Evolutionary conservation across 2,888 invertebrate genomes (phyloP).

Genomic region (Drosophila atroscutellata): DNA sequence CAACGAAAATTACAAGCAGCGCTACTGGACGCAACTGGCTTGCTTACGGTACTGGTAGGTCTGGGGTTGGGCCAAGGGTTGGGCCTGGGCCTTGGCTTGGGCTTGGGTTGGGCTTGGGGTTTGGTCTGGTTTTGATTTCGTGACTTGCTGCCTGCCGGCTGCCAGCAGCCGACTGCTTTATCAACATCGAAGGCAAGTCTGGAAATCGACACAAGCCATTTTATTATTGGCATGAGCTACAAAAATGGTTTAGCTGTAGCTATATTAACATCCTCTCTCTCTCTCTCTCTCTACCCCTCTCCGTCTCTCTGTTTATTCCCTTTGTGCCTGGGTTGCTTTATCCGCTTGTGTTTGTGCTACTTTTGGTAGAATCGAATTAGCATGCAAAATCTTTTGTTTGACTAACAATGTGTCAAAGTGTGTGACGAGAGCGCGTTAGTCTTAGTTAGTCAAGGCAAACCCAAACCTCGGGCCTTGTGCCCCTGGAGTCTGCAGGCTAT

Average conservation of each 20-base stretch:
- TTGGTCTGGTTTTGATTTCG: slow-evolving; percentile 44
- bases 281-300: not conserved
- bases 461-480: not conserved
- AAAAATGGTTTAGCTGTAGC: slow-evolving; percentile 23
- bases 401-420: slow-evolving; percentile 81
- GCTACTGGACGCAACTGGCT: slow-evolving; percentile 46
- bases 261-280: slow-evolving; percentile 2
- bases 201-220: slow-evolving; percentile 71
- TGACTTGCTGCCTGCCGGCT: slow-evolving; percentile 39
- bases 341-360: slow-evolving; percentile 48
- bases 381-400: slow-evolving; percentile 80
- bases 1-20: slow-evolving; percentile 66
- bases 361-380: slow-evolving; percentile 73
- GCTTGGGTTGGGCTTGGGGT: not conserved
- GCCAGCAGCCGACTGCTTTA: slow-evolving; percentile 48
- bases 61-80: not conserved
- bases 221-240: slow-evolving; percentile 68
- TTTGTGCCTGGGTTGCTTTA: slow-evolving; percentile 10
- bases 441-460: slow-evolving; percentile 53
- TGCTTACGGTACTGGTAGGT: not conserved
- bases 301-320: not conserved
- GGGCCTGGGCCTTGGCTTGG: slow-evolving; percentile 1
- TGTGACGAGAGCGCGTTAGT: slow-evolving; percentile 69
- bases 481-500: slow-evolving; percentile 43
- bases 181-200: slow-evolving; percentile 52